Evolutionary conservation across 1,140 invertebrate species (phyloP), one percentile per base, ranked within the genome.

Genomic region (Drosophila lowei): DNA sequence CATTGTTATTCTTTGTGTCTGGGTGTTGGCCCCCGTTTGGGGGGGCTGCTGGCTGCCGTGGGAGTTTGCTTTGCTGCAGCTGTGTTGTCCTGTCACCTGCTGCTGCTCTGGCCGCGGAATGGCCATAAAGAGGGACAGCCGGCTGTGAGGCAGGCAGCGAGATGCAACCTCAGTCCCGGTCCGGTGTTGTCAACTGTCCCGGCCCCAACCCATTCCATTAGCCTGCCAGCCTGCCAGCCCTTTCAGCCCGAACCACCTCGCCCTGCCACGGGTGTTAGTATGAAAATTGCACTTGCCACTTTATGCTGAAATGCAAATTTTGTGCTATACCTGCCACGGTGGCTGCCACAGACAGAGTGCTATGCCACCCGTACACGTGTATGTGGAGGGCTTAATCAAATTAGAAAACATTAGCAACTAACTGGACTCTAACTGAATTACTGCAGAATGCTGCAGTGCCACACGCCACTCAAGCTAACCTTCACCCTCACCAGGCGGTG

Each of bases 351-450:
- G 23, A 25, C 4, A 18, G 18, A 18, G 18, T 42, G 30, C 30
- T 34, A 3, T 34, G 9, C 30, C 3, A 13, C 28, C 11, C 46
- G 9, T 48, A 46, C 11, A 13, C 28, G n/a, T 49, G 9, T 48
- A 46, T 42, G 30, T 21, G 28, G 43, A 38, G 15, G 42, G 52
- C 60, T 43, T 72, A 84, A 73, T 77, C 72, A 63, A 79, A 84
- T 77, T 77, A 62, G 52, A 77, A 73, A 84, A 62, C 76, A 85
- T 79, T 84, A 68, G 66, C 80, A 62, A 44, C 65, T 67, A 83
- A 70, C 79, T 62, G 78, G 50, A 64, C 80, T 72, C 65, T 76
- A 84, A 76, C 61, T 48, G 44, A 68, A 65, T 75, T 67, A 72
- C 18, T 6, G 23, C 23, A 5, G 5, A 5, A 38, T 13, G 34